These are phyloP conservation scores for Coleophora flavipennella DNA, from an alignment of 2,888 invertebrate genomes.

Conservation along the genomic window DNA sequence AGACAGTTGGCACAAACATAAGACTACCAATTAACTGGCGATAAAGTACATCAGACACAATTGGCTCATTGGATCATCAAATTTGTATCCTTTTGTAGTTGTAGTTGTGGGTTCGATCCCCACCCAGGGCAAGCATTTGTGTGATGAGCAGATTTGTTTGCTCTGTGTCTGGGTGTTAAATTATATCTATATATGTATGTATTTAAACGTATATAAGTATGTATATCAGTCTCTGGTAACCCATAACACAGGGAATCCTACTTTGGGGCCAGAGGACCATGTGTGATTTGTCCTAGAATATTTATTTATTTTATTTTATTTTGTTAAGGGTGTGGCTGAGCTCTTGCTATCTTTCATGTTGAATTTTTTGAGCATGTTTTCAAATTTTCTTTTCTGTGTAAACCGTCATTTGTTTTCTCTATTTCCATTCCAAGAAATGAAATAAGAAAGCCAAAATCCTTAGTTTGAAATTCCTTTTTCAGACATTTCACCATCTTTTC, in stretches of 20 bases:
- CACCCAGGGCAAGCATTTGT: too few species aligned
- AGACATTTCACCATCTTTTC: not conserved
- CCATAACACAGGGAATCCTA: too few species aligned
- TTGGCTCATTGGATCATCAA: not conserved
- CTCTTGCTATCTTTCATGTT: conserved; percentile 1
- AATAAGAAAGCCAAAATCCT: not conserved
- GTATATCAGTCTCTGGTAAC: too few species aligned
- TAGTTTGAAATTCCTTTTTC: not conserved
- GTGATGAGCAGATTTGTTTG: too few species aligned
- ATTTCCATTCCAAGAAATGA: not conserved
- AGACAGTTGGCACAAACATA: conserved; percentile 3
- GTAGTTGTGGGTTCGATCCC: too few species aligned
- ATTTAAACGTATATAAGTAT: too few species aligned
- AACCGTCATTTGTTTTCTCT: not conserved
- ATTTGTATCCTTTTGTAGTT: too few species aligned
- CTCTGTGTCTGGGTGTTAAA: too few species aligned
- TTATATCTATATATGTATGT: too few species aligned
- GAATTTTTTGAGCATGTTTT: conserved; percentile 1
- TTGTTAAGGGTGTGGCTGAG: not conserved
- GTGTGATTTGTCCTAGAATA: too few species aligned
- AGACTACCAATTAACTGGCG: conserved; percentile 4
- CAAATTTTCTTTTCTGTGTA: not conserved
- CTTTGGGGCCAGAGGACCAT: too few species aligned
- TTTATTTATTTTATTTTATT: not conserved
- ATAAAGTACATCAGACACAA: not conserved